Base-by-base conservation (phyloP, 2,888 invertebrate genomes). In the Sminthurinus aureus region DNA sequence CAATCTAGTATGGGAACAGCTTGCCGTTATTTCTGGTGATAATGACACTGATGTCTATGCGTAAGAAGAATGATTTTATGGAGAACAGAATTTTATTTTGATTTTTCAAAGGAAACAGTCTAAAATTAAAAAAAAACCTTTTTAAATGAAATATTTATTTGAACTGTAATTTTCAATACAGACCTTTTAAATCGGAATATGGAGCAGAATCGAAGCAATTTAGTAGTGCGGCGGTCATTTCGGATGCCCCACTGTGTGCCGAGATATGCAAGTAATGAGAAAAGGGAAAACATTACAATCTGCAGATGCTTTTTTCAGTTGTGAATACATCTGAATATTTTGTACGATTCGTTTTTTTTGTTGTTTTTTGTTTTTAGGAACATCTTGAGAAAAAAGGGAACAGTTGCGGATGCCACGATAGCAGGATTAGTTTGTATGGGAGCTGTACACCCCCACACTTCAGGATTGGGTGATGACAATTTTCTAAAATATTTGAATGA, bases 361-460 rank as follows among this genome's bases (percentile, higher is more conserved):
- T 15, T 15, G 15, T 58, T 58, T 58, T 58, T n/a, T 58, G 84
- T 86, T 87, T 91, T 74, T 90, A 94, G 94, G 75, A 90, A 91
- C 15, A 94, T 96, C 88, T 91, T 97, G 80, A 90, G 92, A 88
- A 15, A 66, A 20, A 20, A 20, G 87, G 96, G 96, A 0, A 92
- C 94, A 0, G 83, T 90, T 83, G 96, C 96, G 0, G 97, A 97
- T 90, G 95, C 96, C 0, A 94, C 96, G 0, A 94, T 97, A 88
- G 96, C 96, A 0, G 93, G 95, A 0, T 90, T 96, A 75, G 93
- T 97, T 89, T 97, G 97, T 90, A 95, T 96, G 90, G 96, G 97
- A 0, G 92, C 96, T 12, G 93, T 94, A 2, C 94, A 95, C 90
- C 93, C 95, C 12, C 96, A 97, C 90, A 94, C 95, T 89, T 95